Base-by-base conservation (phyloP, 2,888 invertebrate genomes). In the Amphimallon solstitiale region DNA sequence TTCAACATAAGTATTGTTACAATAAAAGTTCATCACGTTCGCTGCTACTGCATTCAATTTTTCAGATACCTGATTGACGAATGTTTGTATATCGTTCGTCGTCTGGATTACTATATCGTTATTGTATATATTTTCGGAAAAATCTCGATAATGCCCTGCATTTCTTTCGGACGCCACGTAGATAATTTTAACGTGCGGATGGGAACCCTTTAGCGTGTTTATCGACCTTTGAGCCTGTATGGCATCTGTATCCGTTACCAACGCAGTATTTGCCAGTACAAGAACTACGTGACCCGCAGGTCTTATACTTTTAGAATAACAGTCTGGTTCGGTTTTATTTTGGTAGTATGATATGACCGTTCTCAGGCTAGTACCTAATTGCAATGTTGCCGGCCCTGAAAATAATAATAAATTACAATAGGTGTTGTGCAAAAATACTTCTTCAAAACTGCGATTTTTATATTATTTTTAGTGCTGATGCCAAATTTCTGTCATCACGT, bases 341-440 rank as follows among this genome's bases (percentile, higher is more conserved):
- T 84, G 80, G 7, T 86, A 84, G 73, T 85, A 79, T 49, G 79
- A 78, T 34, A 85, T 82, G 2, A 86, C 75, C 4, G 84, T 80
- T 37, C 85, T 84, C 70, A 88, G 79, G 43, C 86, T 82, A 34
- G 77, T 81, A 2, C 85, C 83, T 2, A 87, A 76, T 68, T 85
- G 84, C 14, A 87, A 75, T 5, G 85, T 83, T 54, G 82, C 83
- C 0, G 86, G 86, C 87, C 87, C 88, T 87, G 76, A 43, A 81
- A 80, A 48, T 67, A 2, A 23, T 43, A 29, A 46, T 61, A 9
- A 49, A 52, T 10, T n/a, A n/a, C n/a, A n/a, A n/a, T n/a, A n/a
- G n/a, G n/a, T n/a, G n/a, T n/a, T n/a, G n/a, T n/a, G n/a, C n/a
- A n/a, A n/a, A n/a, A n/a, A n/a, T n/a, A n/a, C n/a, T n/a, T n/a